Percentiles rank a stretch among this genome's conserved stretches.
These are phyloP conservation scores for Pocillopora verrucosa DNA, from an alignment of 64 coral and sea anemone species.

Conservation along the genomic window DNA sequence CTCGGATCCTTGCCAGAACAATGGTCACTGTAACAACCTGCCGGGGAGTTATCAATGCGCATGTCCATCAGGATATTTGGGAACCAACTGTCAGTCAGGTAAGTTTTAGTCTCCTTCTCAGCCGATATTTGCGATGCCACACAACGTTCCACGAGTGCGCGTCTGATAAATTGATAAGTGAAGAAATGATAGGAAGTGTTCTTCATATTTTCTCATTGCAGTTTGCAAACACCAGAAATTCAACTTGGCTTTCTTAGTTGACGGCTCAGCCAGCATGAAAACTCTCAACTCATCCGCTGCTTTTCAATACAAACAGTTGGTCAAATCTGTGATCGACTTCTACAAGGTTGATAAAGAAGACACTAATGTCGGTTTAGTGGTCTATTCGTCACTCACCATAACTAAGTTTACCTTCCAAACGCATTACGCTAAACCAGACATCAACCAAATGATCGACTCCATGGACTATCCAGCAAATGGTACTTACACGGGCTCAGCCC, in stretches of 20 bases:
- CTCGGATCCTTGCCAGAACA: conserved; percentile 30
- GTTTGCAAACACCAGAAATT: not conserved
- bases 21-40: conserved; percentile 6
- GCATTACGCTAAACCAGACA: not conserved
- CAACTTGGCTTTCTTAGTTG: not conserved
- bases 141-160: not conserved
- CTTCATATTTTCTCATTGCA: not conserved
- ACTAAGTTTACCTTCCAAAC: not conserved
- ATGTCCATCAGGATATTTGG: conserved; percentile 49
- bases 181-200: no score
- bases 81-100: conserved; percentile 45
- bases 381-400: not conserved
- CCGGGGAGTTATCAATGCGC: conserved; percentile 26
- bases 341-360: conserved; percentile 1
- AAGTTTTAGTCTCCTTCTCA: not conserved
- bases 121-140: not conserved
- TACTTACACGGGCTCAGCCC: not conserved
- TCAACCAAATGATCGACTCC: not conserved
- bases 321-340: not conserved
- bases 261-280: not conserved
- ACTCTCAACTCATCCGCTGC: not conserved
- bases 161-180: no score
- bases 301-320: not conserved
- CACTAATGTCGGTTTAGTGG: not conserved
- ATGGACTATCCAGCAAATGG: not conserved